phyloP scores from a whole-genome alignment of 2,888 invertebrate genomes.

The Macrophya alboannulata region DNA sequence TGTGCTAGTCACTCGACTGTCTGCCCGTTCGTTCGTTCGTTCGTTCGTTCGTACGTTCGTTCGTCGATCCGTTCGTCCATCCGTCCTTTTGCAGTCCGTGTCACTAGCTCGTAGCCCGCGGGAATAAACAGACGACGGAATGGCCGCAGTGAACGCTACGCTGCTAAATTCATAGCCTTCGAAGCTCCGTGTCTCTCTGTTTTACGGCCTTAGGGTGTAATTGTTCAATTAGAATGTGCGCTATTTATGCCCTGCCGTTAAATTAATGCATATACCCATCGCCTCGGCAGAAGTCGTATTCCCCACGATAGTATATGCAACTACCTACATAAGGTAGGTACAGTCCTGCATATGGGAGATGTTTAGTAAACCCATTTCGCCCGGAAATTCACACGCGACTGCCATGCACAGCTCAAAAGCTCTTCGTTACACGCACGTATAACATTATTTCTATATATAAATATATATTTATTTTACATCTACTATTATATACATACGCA shows the following conservation, averaged over 20 bases:
- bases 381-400: background rate
- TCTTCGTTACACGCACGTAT: conserved; percentile 6
- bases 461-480: background rate
- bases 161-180: conserved; percentile 55
- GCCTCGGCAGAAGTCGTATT: conserved; percentile 46
- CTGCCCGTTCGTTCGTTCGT: conserved; percentile 23
- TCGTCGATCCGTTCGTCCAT: background rate
- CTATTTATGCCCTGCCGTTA: conserved; percentile 54
- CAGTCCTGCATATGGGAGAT: conserved; percentile 29
- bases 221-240: conserved; percentile 56
- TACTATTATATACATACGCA: background rate
- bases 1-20: conserved; percentile 54
- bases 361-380: conserved; percentile 26
- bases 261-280: conserved; percentile 54
- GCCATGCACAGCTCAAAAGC: background rate
- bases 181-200: conserved; percentile 55
- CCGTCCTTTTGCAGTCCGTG: conserved; percentile 33
- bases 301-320: background rate
- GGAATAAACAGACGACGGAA: conserved; percentile 53
- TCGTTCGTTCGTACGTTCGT: background rate
- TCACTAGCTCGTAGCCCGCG: conserved; percentile 50
- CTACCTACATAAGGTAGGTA: conserved; percentile 31
- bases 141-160: conserved; percentile 54
- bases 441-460: background rate
- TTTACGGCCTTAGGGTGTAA: conserved; percentile 55